Evolutionary conservation across 2,113 vertebrate genomes (phyloP).

Genomic region (Pedionomus torquatus): DNA sequence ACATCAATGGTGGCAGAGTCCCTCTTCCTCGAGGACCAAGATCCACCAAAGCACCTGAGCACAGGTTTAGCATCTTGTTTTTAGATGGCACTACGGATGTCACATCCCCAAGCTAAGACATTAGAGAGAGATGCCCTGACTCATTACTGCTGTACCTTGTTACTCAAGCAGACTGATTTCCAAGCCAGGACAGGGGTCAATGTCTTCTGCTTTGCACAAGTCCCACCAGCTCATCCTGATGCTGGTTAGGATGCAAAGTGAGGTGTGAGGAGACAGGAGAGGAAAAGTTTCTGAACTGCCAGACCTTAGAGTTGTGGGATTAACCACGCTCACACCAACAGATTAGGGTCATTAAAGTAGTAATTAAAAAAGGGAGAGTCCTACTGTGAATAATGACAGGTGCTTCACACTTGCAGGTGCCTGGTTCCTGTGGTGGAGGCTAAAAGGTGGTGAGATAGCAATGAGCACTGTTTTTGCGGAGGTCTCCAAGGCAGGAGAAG

Average conservation of each 20-base stretch:
- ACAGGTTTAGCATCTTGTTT: background rate
- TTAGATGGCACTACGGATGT: rapidly evolving
- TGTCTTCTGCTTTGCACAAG: background rate
- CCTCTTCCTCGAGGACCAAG: background rate
- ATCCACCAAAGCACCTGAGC: background rate
- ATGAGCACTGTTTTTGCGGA: background rate
- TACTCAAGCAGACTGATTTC: background rate
- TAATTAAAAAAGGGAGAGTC: slow-evolving; percentile 39
- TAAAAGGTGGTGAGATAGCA: background rate
- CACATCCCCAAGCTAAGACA: background rate
- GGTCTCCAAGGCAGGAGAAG: background rate
- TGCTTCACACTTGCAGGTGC: background rate
- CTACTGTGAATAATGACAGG: background rate
- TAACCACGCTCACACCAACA: background rate
- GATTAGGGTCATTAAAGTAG: background rate
- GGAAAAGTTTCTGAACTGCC: background rate
- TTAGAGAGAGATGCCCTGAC: background rate
- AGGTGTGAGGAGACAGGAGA: background rate
- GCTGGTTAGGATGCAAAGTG: background rate
- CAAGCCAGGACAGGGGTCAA: background rate
- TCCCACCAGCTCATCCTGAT: background rate
- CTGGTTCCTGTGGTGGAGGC: background rate
- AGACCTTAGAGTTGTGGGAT: background rate
- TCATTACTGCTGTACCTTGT: background rate
- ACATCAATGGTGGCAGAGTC: background rate